Base-by-base conservation (phyloP, 2,797 vertebrate genomes). In the Cirrhinus molitorella region DNA sequence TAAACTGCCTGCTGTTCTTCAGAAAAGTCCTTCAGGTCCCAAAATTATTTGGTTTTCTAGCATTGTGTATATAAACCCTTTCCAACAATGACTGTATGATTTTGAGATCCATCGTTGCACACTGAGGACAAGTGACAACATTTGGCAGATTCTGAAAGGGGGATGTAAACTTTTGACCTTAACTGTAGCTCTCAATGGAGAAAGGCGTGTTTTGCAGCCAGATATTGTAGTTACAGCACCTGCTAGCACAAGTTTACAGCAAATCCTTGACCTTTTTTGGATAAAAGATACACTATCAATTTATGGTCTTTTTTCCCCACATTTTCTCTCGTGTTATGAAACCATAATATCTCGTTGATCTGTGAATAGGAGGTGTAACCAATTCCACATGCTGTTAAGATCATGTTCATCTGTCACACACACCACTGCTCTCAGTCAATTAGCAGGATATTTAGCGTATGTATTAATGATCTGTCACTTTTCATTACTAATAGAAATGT, bases 401-500 rank as follows among this genome's bases (percentile, higher is more conserved):
- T 73, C 9, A 34, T 57, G 23, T 65, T 55, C 23, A 66, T 75
- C 71, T 55, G 49, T 66, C 61, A 66, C 61, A 65, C n/a, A 81
- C 68, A 61, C 9, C 19, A 43, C 67, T 73, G 45, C 55, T 84
- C 34, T 68, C 34, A n/a, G 49, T 67, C n/a, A 74, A 66, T 74
- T 82, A 74, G 23, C 10, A 67, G 47, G n/a, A 21, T 66, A 25
- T 61, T 53, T 51, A 51, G 34, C 12, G 40, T 49, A 31, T 70
- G n/a, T 5, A 61, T 85, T 72, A 71, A 49, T 70, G 34, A 12
- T 34, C 43, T 63, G 81, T 86, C 77, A 71, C 55, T 68, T 86
- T 83, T 74, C 45, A 86, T 86, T 68, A 74, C 21, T 31, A 11
- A 51, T 43, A 25, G 74, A 57, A 80, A 75, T 49, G 53, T 49